Evolutionary conservation across 2,888 invertebrate genomes (phyloP), one percentile per base, ranked within the genome.

Genomic region (Busseola fusca): DNA sequence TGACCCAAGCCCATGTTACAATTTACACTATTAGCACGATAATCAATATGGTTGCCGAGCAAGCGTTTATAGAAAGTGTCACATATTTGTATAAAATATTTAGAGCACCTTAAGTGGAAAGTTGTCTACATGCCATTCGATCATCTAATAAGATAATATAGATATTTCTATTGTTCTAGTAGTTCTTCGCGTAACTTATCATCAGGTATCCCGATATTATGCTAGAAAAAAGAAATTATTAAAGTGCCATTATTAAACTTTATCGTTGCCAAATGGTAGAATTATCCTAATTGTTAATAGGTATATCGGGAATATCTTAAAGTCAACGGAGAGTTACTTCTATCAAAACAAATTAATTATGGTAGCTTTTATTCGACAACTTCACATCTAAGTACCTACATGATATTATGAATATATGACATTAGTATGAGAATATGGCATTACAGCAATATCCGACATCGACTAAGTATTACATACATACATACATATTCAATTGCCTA

Each of bases 1-100:
- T 91, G 92, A 91, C 90, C 93, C 87, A 84, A 86, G 88, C 85
- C 86, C 80, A 80, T 86, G 86, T 87, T 89, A 89, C 90, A 94
- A 94, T 95, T 95, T 92, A 91, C 94, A 93, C 92, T 89, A 89
- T 94, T 95, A 95, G 92, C 93, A 86, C 83, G 84, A 87, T 89
- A 88, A 91, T 91, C 88, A 91, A 91, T 91, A 91, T 91, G 91
- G 89, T 87, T 86, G 87, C 87, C 84, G 76, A 82, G 81, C 81
- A 78, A 84, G 82, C 79, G 82, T 87, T 76, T 84, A 85, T 88
- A 91, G 94, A 95, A 95, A 95, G 95, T 95, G 93, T 94, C 89
- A 92, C 93, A 92, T 93, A 93, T 94, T 94, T 94, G 91, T 88
- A 83, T 76, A 92, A 91, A 75, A 88, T 87, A 91, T 93, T 93